Base-by-base conservation (phyloP, 2,113 vertebrate species). In the Lipotes vexillifer region DNA sequence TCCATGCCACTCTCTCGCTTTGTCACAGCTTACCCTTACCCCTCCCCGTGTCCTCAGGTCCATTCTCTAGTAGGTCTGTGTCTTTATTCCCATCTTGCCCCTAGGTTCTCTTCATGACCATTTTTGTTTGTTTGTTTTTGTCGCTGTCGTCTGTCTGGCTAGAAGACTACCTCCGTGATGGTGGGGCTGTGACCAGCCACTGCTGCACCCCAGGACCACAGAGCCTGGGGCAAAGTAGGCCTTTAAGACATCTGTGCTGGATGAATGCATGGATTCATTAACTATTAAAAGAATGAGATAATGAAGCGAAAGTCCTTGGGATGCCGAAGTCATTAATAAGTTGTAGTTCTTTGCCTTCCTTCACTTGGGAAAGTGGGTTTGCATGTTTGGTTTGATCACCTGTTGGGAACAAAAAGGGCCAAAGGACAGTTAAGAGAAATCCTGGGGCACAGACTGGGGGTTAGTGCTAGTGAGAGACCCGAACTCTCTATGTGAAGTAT, bases 391-490 rank as follows among this genome's bases (percentile, higher is more conserved):
- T 71, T 82, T 86, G 78, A 81, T 69, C 15, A 23, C 11, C 21
- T 86, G 2, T 33, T 65, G 66, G n/a, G 59, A 52, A 44, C 25
- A 46, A n/a, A 49, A 92, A 85, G 49, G 36, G 15, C 31, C n/a
- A 84, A 74, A 74, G 31, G 23, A 59, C 8, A 36, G 14, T 1
- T 27, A 33, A 46, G 21, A 71, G 90, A 84, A 49, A 59, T 29
- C 12, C 12, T 2, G 2, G 49, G 52, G 20, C 4, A 18, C 71
- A 23, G 25, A 8, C 2, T 13, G 2, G 12, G 25, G 11, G 1
- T 49, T 44, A 8, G 52, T 38, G 33, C 61, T 44, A 18, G 8
- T 3, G 38, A 75, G 55, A 36, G 17, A 14, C 21, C 7, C 8
- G 17, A 12, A 15, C 31, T 74, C 46, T 41, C 23, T 52, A 5